Percentiles rank a stretch among this genome's conserved stretches.
phyloP scores from a whole-genome alignment of 2,888 invertebrate genomes.

The Aplocera efformata region DNA sequence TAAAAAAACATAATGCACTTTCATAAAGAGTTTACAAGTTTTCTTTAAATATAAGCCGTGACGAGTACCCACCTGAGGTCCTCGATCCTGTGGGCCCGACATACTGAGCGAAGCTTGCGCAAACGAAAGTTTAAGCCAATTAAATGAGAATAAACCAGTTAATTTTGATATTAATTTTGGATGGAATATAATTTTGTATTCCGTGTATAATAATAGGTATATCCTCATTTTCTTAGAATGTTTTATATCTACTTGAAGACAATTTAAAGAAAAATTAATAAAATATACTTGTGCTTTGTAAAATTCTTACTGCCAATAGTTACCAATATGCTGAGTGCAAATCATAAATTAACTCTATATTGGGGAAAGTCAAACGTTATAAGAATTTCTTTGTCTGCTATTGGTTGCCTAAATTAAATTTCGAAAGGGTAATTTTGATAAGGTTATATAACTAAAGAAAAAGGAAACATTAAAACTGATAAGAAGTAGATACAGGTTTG shows the following conservation, averaged over 20 bases:
- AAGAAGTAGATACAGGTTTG: neutral
- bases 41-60: conserved; percentile 9
- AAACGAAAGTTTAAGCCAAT: conserved; percentile 78
- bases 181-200: too few species aligned
- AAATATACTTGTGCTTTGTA: conserved; percentile 14
- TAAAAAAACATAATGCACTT: too few species aligned
- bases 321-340: conserved; percentile 17
- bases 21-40: too few species aligned
- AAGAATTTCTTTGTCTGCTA: conserved; percentile 14
- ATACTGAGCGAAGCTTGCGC: conserved; percentile 77
- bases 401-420: conserved; percentile 16
- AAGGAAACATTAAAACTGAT: too few species aligned
- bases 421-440: conserved; percentile 1
- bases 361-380: neutral
- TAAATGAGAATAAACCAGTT: conserved; percentile 60
- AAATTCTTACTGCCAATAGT: conserved; percentile 19
- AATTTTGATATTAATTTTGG: conserved; percentile 12
- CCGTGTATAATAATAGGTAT: conserved; percentile 9
- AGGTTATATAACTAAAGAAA: too few species aligned
- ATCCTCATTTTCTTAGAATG: conserved; percentile 26
- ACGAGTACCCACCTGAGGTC: conserved; percentile 60
- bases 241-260: conserved; percentile 10
- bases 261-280: conserved; percentile 2
- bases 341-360: neutral
- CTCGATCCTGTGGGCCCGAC: conserved; percentile 72